A percentile compares a stretch with the other conserved stretches of the same genome.
phyloP scores from a whole-genome alignment of 2,888 invertebrate genomes.

The Shargacucullia verbasci region DNA sequence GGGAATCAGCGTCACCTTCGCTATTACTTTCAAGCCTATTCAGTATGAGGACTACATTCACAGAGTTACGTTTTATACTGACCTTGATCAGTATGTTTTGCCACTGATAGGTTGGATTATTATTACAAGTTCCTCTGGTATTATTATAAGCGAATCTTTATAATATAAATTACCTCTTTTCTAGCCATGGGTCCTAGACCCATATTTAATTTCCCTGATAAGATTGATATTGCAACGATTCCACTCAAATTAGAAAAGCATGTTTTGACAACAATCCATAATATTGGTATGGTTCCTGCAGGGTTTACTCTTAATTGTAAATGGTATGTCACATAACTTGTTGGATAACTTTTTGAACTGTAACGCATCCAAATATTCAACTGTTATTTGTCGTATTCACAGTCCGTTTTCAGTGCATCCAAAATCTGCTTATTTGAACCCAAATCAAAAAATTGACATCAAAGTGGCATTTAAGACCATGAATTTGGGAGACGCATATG shows the following conservation, averaged over 20 bases:
- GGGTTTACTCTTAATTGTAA: constrained; percentile 74
- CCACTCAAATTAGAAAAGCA: constrained; percentile 78
- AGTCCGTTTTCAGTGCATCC: constrained; percentile 88
- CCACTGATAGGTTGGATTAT: constrained; percentile 88
- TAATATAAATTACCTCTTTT: constrained; percentile 36
- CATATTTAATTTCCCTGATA: constrained; percentile 79
- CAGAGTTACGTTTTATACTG: constrained; percentile 86
- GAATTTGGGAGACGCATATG: constrained; percentile 77
- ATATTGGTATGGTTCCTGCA: constrained; percentile 72
- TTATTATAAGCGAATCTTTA: not conserved
- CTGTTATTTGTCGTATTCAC: constrained; percentile 44
- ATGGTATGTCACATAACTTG: constrained; percentile 64
- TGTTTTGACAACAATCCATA: constrained; percentile 66
- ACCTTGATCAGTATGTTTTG: constrained; percentile 85
- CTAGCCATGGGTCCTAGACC: constrained; percentile 83
- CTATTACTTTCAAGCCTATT: constrained; percentile 90
- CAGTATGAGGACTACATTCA: constrained; percentile 88
- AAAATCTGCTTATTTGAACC: constrained; percentile 82
- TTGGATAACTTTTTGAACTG: not conserved
- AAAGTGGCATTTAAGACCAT: constrained; percentile 86
- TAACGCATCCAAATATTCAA: not conserved
- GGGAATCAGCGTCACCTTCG: constrained; percentile 90
- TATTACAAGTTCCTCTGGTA: not conserved
- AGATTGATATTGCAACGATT: constrained; percentile 70
- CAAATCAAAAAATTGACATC: constrained; percentile 83